These are phyloP conservation scores for Tretioscincus oriximinensis DNA, from an alignment of 2,113 vertebrate genomes.

Conservation along the genomic window DNA sequence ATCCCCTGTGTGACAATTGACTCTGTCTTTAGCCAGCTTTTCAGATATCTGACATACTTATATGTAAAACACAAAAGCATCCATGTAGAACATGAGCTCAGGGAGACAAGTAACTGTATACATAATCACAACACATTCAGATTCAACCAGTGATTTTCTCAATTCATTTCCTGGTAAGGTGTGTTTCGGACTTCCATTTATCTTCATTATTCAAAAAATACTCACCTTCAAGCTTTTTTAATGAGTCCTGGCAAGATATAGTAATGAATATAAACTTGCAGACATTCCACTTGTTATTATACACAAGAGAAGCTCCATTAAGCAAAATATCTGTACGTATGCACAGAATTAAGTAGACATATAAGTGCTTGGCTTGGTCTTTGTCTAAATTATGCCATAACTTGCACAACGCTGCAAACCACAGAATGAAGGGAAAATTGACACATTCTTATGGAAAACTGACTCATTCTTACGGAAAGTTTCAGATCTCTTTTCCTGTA, in stretches of 20 bases:
- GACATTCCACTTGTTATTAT: background rate
- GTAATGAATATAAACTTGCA: slow-evolving; percentile 19
- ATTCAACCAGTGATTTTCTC: background rate
- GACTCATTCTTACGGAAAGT: slow-evolving; percentile 10
- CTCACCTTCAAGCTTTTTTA: background rate
- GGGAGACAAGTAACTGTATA: background rate
- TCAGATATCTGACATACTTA: background rate
- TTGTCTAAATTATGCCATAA: background rate
- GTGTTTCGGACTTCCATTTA: slow-evolving; percentile 29
- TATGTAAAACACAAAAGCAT: slow-evolving; percentile 1
- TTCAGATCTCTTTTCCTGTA: background rate
- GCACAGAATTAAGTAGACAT: slow-evolving; percentile 12
- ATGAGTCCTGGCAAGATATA: slow-evolving; percentile 11
- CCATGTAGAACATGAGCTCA: background rate
- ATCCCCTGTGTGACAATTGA: background rate
- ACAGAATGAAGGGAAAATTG: slow-evolving; percentile 13
- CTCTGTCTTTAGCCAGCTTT: slow-evolving; percentile 7
- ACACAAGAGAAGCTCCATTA: background rate
- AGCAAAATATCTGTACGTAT: background rate
- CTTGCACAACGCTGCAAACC: background rate
- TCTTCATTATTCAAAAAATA: slow-evolving; percentile 33
- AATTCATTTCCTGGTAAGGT: slow-evolving; percentile 9
- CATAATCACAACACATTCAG: background rate
- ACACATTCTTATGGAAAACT: slow-evolving; percentile 7
- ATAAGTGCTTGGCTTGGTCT: slow-evolving; percentile 3